Conservation (phyloP, 2,888 invertebrate species). For the Hirtodrosophila duncani region DNA sequence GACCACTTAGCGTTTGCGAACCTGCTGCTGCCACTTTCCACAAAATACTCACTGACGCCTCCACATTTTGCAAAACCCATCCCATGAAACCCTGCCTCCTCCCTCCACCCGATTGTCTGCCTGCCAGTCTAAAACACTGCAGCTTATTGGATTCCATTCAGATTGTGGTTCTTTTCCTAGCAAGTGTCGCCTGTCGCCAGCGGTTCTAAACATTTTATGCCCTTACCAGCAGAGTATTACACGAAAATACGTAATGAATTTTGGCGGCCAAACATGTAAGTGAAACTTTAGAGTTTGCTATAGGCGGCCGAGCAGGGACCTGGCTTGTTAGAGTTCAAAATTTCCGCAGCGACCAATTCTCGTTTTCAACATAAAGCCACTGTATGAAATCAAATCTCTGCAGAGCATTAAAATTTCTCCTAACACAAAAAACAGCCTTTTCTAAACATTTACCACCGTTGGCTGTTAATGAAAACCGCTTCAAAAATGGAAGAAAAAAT, state of each 20-base stretch:
- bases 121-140: conserved; percentile 13
- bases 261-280: too few species aligned
- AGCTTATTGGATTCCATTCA: conserved; percentile 61
- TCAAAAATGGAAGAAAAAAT: too few species aligned
- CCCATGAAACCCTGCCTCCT: conserved; percentile 10
- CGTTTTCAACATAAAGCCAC: too few species aligned
- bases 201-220: conserved; percentile 35
- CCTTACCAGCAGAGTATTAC: too few species aligned
- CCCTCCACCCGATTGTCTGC: conserved; percentile 1
- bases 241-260: too few species aligned
- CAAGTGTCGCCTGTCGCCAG: conserved; percentile 33
- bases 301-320: too few species aligned
- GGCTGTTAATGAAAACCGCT: conserved; percentile 45
- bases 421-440: too few species aligned
- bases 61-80: conserved; percentile 4
- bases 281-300: too few species aligned
- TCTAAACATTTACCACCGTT: conserved; percentile 46
- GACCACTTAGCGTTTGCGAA: conserved; percentile 52
- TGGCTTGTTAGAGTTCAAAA: too few species aligned
- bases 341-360: too few species aligned
- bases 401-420: too few species aligned
- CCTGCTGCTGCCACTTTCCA: conserved; percentile 52
- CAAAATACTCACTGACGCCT: conserved; percentile 7
- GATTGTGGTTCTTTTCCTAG: conserved; percentile 7
- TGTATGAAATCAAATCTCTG: too few species aligned